Conservation (phyloP, 2,113 vertebrate species). For the Pterophyllum scalare region DNA sequence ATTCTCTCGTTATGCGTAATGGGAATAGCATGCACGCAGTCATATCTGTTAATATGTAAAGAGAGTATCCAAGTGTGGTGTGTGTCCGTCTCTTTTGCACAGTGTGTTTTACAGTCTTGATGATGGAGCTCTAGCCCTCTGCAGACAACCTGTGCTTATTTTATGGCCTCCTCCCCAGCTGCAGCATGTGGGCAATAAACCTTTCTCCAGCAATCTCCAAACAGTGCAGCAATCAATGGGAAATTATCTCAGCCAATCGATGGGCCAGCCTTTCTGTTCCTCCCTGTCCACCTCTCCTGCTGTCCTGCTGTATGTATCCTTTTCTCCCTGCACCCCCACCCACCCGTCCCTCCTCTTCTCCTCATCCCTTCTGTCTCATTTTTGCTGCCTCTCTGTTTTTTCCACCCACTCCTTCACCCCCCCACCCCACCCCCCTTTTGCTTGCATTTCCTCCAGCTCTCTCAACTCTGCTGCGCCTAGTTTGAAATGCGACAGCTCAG, state of each 20-base stretch:
- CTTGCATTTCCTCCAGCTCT: slow-evolving; percentile 55
- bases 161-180: slow-evolving; percentile 78
- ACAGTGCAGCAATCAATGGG: slow-evolving; percentile 84
- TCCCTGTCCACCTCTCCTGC: slow-evolving; percentile 45
- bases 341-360: not conserved
- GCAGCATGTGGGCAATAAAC: slow-evolving; percentile 83
- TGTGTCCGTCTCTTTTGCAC: slow-evolving; percentile 25
- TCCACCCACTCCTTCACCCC: slow-evolving; percentile 45
- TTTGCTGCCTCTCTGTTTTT: slow-evolving; percentile 69
- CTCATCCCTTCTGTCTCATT: slow-evolving; percentile 70
- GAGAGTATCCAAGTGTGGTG: slow-evolving; percentile 17
- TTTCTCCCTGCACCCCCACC: slow-evolving; percentile 21
- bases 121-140: slow-evolving; percentile 69
- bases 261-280: slow-evolving; percentile 75
- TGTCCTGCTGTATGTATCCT: slow-evolving; percentile 58
- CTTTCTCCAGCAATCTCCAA: slow-evolving; percentile 80
- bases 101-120: slow-evolving; percentile 50
- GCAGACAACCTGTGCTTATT: slow-evolving; percentile 75
- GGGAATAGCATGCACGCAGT: slow-evolving; percentile 44
- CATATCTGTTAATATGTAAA: slow-evolving; percentile 45
- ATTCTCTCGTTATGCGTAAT: slow-evolving; percentile 41
- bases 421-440: not conserved
- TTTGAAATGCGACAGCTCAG: slow-evolving; percentile 77
- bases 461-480: slow-evolving; percentile 54
- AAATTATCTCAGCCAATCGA: slow-evolving; percentile 84